Evolutionary conservation across 92 coral and sea anemone genomes (phyloP).

Genomic region (Phenganax stokvisi): DNA sequence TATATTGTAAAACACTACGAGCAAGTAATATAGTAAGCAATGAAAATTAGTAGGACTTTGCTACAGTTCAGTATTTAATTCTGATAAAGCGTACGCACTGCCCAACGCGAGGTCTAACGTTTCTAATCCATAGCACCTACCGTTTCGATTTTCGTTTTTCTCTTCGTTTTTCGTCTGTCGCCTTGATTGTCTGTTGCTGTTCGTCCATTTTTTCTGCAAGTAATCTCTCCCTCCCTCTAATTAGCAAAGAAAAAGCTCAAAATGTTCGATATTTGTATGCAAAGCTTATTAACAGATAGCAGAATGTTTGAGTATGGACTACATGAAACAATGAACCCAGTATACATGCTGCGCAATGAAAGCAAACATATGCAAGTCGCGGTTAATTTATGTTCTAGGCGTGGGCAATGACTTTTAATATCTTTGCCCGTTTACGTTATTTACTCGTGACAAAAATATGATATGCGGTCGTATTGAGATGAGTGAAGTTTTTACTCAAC

Average conservation of each 20-base stretch:
- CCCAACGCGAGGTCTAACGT: too few species aligned
- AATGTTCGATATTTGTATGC: background rate
- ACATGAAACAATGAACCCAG: background rate
- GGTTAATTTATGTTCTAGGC: constrained; percentile 22
- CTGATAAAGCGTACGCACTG: too few species aligned
- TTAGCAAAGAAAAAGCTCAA: background rate
- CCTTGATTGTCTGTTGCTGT: background rate
- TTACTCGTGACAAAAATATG: background rate
- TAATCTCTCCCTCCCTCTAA: background rate
- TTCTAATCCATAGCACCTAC: background rate
- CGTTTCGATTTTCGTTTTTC: constrained; percentile 26
- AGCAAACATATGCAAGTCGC: too few species aligned
- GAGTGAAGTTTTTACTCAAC: too few species aligned
- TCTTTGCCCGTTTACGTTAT: background rate
- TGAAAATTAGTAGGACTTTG: too few species aligned
- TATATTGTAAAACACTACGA: too few species aligned
- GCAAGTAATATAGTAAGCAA: too few species aligned
- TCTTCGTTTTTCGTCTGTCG: background rate
- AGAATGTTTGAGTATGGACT: constrained; percentile 1
- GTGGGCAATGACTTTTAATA: constrained; percentile 25
- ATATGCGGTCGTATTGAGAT: too few species aligned
- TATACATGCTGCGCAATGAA: constrained; percentile 18
- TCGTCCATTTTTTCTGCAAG: constrained; percentile 3
- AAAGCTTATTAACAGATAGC: constrained; percentile 11
- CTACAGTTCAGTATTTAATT: too few species aligned